Evolutionary conservation across 2,113 vertebrate genomes (phyloP), one percentile per base, ranked within the genome.

Genomic region (Lepus americanus): DNA sequence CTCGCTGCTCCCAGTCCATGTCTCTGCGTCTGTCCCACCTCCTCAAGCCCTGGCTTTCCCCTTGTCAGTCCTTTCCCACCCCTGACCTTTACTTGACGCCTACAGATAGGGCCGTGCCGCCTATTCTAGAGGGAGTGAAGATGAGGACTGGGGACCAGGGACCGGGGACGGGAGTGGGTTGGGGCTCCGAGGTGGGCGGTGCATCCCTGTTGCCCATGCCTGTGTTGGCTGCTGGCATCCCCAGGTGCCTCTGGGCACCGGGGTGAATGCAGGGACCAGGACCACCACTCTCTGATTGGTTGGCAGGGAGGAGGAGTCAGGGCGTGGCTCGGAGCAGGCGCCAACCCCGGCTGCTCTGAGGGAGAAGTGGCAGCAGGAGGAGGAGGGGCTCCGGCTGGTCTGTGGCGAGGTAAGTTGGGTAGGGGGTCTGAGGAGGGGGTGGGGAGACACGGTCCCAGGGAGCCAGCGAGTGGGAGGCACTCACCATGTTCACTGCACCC

Each of bases 381-480:
- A 97, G 39, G 94, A 96, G 22, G 87, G 92, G n/a, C 95, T 99
- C 61, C 98, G 96, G 95, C 97, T 96, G 82, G 98, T 93, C 2
- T 98, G 98, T 3, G 99, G 98, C 74, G 98, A 99, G 98, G 98
- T 97, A 98, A 89, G 97, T 13, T 22, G 90, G 81, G 31, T 17
- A 17, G 33, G 89, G 51, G 51, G 66, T 51, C 64, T 80, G 39
- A 44, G 33, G 69, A 84, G 23, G 92, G 53, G 49, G 19, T 39
- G 13, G n/a, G 74, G 72, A 29, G 77, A 76, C 27, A 27, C 22
- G 39, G 79, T 51, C 76, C 79, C 39, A 53, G 53, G 91, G 73
- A 76, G 89, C 14, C 36, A 79, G 69, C 19, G 64, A 25, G 20
- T 22, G 9, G 73, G 69, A 67, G 72, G 63, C 2, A 20, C 13